Percentiles rank a stretch among this genome's conserved stretches.
These are phyloP conservation scores for Puntigrus tetrazona DNA, from an alignment of 2,113 vertebrate species.

Conservation along the genomic window DNA sequence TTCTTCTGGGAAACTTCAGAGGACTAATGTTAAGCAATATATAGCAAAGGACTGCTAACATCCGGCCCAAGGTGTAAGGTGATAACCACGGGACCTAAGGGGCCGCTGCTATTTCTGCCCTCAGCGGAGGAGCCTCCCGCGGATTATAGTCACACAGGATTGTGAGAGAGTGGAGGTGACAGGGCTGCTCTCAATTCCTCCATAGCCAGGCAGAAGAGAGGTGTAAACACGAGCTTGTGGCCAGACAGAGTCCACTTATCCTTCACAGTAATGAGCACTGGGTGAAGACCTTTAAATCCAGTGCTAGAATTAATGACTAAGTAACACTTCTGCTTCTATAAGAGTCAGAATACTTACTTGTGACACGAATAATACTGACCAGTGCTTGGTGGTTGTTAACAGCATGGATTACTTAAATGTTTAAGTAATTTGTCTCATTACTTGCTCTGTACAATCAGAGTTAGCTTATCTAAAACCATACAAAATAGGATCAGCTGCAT, in stretches of 20 bases:
- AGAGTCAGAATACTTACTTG: background rate
- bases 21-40: conserved; percentile 49
- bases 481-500: background rate
- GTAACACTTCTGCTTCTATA: background rate
- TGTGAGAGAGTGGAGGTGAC: conserved; percentile 60
- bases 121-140: conserved; percentile 54
- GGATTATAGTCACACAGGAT: conserved; percentile 66
- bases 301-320: conserved; percentile 3
- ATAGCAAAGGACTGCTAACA: conserved; percentile 58
- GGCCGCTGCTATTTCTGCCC: conserved; percentile 68
- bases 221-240: conserved; percentile 28
- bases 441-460: background rate
- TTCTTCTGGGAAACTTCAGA: background rate
- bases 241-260: conserved; percentile 35
- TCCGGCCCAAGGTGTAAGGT: conserved; percentile 54
- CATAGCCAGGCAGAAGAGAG: conserved; percentile 23
- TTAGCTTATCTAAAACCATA: background rate
- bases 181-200: conserved; percentile 19
- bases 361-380: background rate
- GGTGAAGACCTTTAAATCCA: conserved; percentile 17
- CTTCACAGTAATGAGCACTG: background rate
- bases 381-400: background rate
- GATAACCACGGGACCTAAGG: conserved; percentile 57
- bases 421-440: background rate
- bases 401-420: background rate